Evolutionary conservation across 2,888 invertebrate genomes (phyloP).

Genomic region (Tachina lurida): DNA sequence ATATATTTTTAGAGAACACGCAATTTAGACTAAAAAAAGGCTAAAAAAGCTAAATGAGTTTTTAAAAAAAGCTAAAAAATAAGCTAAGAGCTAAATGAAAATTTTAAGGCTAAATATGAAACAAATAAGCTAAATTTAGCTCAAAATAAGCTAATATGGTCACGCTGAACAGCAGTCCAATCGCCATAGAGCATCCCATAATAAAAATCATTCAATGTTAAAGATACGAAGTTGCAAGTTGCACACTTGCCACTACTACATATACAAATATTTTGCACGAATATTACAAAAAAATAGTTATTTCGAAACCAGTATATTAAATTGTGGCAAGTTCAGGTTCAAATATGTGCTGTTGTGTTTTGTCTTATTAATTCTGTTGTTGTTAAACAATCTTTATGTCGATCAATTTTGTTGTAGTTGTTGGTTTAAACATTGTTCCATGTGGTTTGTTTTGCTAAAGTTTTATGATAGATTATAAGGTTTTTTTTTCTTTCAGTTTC

Average conservation of each 20-base stretch:
- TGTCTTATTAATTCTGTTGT: constrained; percentile 35
- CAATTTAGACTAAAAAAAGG: no score
- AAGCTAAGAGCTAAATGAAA: no score
- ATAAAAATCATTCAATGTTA: constrained; percentile 39
- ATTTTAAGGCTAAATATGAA: no score
- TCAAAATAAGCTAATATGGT: no score
- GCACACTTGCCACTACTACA: constrained; percentile 42
- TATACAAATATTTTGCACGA: constrained; percentile 41
- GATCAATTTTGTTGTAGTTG: constrained; percentile 66
- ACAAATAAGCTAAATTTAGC: no score
- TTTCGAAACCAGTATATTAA: constrained; percentile 69
- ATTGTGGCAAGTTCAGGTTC: constrained; percentile 72
- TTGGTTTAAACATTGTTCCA: constrained; percentile 59
- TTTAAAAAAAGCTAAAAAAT: no score
- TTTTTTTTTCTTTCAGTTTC: constrained; percentile 24
- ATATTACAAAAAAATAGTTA: constrained; percentile 20
- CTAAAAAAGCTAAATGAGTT: no score
- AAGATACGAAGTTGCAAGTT: constrained; percentile 58
- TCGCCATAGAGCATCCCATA: constrained; percentile 52
- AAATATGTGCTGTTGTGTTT: constrained; percentile 61
- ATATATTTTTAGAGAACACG: no score
- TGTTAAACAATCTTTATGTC: constrained; percentile 56
- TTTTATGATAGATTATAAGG: constrained; percentile 64
- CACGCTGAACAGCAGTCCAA: constrained; percentile 15
- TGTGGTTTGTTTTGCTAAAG: constrained; percentile 36